phyloP scores from a whole-genome alignment of 2,113 vertebrate species.

The Prolemur simus region DNA sequence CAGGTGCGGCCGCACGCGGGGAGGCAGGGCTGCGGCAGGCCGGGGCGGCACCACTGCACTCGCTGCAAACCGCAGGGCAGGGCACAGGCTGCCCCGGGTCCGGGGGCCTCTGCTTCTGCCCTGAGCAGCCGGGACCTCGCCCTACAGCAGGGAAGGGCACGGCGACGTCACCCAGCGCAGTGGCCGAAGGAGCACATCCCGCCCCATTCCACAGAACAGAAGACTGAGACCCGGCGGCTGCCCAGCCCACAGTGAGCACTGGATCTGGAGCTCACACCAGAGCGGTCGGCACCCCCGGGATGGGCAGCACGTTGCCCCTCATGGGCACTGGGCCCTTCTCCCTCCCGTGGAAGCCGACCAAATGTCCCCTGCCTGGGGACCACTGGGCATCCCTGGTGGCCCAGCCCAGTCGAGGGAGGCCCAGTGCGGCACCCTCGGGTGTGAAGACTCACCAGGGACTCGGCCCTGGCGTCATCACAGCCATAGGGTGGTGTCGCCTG shows the following conservation, averaged over 20 bases:
- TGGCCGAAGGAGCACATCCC: too few relatives aligned
- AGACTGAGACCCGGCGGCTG: neutral
- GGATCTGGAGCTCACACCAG: rapidly evolving
- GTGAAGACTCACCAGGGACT: rapidly evolving
- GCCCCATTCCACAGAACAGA: rapidly evolving
- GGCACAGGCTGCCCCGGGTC: rapidly evolving
- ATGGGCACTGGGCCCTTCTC: rapidly evolving
- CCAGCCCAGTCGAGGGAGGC: rapidly evolving
- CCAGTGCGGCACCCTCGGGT: rapidly evolving
- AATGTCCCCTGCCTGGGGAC: neutral
- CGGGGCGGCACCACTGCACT: rapidly evolving
- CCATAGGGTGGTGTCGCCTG: rapidly evolving
- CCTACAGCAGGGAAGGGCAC: rapidly evolving
- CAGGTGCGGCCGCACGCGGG: neutral
- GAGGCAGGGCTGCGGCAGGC: rapidly evolving
- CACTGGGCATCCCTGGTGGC: rapidly evolving
- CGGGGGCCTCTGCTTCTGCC: rapidly evolving
- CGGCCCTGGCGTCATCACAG: neutral
- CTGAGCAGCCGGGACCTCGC: rapidly evolving
- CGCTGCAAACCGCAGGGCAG: rapidly evolving
- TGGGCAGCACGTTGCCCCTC: rapidly evolving
- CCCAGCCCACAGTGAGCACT: rapidly evolving
- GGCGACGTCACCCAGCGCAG: neutral
- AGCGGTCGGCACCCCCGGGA: neutral
- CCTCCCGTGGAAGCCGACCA: rapidly evolving